Conservation (phyloP, 2,888 invertebrate genomes). For the Acronicta psi region DNA sequence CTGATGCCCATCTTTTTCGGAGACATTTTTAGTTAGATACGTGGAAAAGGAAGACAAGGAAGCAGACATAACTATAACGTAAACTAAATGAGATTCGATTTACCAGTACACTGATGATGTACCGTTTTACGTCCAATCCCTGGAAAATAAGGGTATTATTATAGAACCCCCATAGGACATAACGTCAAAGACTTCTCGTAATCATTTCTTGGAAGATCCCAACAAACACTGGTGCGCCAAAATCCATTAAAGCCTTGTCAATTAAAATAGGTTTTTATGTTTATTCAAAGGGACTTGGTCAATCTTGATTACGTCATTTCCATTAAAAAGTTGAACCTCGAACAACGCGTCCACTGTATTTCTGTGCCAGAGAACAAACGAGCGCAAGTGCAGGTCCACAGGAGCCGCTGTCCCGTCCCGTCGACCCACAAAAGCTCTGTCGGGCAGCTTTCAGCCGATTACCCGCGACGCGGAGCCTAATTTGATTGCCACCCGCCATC, state of each 20-base stretch:
- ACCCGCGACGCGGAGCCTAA: constrained; percentile 84
- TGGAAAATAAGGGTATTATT: too few relatives aligned
- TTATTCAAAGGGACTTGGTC: too few relatives aligned
- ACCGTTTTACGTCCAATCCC: too few relatives aligned
- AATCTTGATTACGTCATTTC: too few relatives aligned
- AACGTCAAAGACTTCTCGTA: too few relatives aligned
- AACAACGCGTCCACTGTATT: constrained; percentile 17
- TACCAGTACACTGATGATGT: too few relatives aligned
- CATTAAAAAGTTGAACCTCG: not conserved
- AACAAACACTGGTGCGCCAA: too few relatives aligned
- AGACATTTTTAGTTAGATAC: not conserved
- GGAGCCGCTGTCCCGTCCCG: constrained; percentile 55
- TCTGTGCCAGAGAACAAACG: constrained; percentile 6
- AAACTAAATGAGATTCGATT: not conserved
- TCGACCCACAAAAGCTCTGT: constrained; percentile 79
- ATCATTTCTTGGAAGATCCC: too few relatives aligned
- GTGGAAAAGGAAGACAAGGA: not conserved
- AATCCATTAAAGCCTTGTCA: too few relatives aligned
- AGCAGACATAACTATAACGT: not conserved
- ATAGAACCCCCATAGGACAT: too few relatives aligned
- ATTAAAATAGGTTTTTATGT: too few relatives aligned
- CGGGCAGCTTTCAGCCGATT: constrained; percentile 87
- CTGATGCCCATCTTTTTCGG: not conserved
- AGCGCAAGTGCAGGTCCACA: constrained; percentile 37
- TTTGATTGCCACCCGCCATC: constrained; percentile 86